Evolutionary conservation across 2,797 vertebrate species (phyloP).

Genomic region (Sylvia borin): DNA sequence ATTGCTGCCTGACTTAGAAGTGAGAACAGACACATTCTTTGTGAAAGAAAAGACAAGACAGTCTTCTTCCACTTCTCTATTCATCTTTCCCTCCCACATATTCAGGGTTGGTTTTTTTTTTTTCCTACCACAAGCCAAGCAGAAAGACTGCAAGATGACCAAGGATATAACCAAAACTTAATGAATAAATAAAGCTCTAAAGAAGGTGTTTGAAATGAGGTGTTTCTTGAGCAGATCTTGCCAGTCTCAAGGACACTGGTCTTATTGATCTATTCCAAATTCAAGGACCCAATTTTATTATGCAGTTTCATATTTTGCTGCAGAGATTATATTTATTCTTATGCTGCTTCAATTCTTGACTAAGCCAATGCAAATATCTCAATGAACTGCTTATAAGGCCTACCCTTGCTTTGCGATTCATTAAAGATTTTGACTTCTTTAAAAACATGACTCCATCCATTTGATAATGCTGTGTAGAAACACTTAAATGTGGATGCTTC

Average conservation of each 20-base stretch:
- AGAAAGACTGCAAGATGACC: not conserved
- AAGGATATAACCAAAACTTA: not conserved
- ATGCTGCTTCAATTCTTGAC: not conserved
- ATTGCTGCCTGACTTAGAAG: not conserved
- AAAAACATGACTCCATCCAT: not conserved
- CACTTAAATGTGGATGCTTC: not conserved
- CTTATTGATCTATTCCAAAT: not conserved
- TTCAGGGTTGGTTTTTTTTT: not conserved
- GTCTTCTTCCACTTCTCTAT: not conserved
- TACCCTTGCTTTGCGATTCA: not conserved
- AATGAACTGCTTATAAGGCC: not conserved
- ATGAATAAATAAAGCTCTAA: not conserved
- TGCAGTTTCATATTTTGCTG: not conserved
- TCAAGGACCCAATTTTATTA: not conserved
- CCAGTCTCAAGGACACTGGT: not conserved
- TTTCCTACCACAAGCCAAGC: not conserved
- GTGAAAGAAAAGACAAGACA: not conserved
- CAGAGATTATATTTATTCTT: not conserved
- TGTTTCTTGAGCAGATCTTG: not conserved
- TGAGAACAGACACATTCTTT: not conserved
- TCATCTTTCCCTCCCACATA: not conserved
- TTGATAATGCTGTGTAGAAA: not conserved
- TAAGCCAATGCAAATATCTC: not conserved
- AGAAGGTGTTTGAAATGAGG: fast-evolving
- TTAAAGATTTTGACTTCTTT: not conserved